phyloP scores from a whole-genome alignment of 2,113 vertebrate species.

The Tonatia bakeri region DNA sequence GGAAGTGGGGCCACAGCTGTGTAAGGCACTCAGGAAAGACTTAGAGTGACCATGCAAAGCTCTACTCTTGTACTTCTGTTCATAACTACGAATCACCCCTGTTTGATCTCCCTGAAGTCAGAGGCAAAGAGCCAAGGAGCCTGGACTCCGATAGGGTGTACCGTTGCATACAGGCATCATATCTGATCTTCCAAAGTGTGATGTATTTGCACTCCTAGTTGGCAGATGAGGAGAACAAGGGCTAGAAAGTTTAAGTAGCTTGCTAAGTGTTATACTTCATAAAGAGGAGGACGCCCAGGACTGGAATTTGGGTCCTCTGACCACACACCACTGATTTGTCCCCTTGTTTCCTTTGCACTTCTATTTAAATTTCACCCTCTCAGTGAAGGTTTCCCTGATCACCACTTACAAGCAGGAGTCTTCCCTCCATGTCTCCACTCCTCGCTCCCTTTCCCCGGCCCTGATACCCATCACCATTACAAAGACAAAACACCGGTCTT shows the following conservation, averaged over 20 bases:
- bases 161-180: rapidly evolving
- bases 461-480: background rate
- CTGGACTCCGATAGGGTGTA: no score
- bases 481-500: background rate
- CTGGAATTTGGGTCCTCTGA: background rate
- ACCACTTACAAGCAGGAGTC: background rate
- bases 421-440: background rate
- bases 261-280: background rate
- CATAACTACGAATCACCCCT: background rate
- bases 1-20: background rate
- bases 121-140: background rate
- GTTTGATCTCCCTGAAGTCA: background rate
- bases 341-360: background rate
- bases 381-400: background rate
- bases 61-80: background rate
- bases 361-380: background rate
- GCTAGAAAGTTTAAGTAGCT: background rate
- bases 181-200: background rate
- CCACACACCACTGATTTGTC: background rate
- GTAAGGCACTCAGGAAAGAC: background rate
- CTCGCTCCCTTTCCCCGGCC: rapidly evolving
- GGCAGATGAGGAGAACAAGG: background rate
- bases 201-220: background rate
- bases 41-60: background rate
- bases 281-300: background rate